phyloP scores from a whole-genome alignment of 1,140 invertebrate genomes.

The Drepana arcuata region DNA sequence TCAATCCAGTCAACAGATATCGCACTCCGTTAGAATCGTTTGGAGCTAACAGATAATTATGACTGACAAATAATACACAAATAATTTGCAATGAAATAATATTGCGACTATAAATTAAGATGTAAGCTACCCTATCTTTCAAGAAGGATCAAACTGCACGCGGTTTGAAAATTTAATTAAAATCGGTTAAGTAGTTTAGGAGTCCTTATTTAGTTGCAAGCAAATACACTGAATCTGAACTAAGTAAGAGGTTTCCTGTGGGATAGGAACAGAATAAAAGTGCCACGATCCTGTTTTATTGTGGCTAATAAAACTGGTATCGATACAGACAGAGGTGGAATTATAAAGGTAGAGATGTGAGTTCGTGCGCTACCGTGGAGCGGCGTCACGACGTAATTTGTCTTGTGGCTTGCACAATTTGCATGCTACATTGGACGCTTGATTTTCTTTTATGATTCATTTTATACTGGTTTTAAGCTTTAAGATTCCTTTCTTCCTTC shows the following conservation, averaged over 20 bases:
- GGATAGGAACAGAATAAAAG: constrained; percentile 19
- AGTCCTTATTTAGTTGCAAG: constrained; percentile 23
- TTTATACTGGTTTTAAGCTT: no score
- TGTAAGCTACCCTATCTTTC: no score
- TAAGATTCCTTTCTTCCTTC: no score
- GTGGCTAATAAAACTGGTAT: constrained; percentile 32
- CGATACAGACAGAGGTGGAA: constrained; percentile 24
- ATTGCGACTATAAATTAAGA: no score
- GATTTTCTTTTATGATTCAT: constrained; percentile 8
- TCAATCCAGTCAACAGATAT: no score
- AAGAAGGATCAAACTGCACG: no score
- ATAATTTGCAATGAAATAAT: no score
- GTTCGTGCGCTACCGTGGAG: constrained; percentile 12
- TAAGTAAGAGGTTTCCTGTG: constrained; percentile 29
- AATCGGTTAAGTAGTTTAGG: no score
- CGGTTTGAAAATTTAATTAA: no score
- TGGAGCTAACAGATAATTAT: no score
- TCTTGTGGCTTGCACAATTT: constrained; percentile 13
- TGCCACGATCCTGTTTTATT: constrained; percentile 27
- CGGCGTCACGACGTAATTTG: constrained; percentile 16
- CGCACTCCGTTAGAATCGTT: no score
- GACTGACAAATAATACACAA: no score
- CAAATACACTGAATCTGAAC: constrained; percentile 24
- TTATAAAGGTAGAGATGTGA: constrained; percentile 21
- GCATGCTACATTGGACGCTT: constrained; percentile 8